Evolutionary conservation across 23 tunicate genomes (phyloP).

Genomic region (Trididemnum nubilum): DNA sequence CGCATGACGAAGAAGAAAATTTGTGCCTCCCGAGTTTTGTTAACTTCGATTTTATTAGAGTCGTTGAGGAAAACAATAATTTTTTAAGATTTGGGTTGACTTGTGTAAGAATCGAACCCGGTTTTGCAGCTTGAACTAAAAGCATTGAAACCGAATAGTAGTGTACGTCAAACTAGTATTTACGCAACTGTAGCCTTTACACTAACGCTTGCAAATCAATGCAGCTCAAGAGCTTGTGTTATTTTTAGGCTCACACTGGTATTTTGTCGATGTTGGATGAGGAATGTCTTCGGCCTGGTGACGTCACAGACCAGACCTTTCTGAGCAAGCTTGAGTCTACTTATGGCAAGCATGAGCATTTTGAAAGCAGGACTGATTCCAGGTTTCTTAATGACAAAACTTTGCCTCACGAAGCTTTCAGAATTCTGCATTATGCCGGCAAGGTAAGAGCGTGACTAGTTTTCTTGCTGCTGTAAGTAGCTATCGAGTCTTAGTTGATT

Average conservation of each 20-base stretch:
- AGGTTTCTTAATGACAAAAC: conserved; percentile 73
- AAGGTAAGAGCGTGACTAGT: conserved; percentile 45
- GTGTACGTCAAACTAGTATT: too few relatives aligned
- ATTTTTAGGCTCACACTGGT: conserved; percentile 67
- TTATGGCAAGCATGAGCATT: conserved; percentile 80
- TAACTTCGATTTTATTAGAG: too few relatives aligned
- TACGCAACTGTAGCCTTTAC: too few relatives aligned
- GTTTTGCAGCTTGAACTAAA: too few relatives aligned
- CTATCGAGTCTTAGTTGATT: background rate
- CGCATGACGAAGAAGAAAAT: too few relatives aligned
- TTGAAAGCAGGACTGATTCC: conserved; percentile 65
- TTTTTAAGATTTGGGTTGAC: too few relatives aligned
- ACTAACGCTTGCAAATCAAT: too few relatives aligned
- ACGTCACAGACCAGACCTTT: conserved; percentile 74
- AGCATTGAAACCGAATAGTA: too few relatives aligned
- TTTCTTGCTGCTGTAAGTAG: too few relatives aligned
- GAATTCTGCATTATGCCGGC: conserved; percentile 97
- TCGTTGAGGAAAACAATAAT: too few relatives aligned
- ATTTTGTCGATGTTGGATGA: conserved; percentile 86
- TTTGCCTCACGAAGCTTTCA: conserved; percentile 82
- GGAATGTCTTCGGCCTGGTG: conserved; percentile 91
- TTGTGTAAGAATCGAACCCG: too few relatives aligned
- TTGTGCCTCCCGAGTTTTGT: too few relatives aligned
- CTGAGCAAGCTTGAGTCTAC: conserved; percentile 62
- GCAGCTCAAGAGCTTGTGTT: background rate